Evolutionary conservation across 64 coral and sea anemone species (phyloP), one percentile per base, ranked within the genome.

Genomic region (Hydrozoanthus tunicans): DNA sequence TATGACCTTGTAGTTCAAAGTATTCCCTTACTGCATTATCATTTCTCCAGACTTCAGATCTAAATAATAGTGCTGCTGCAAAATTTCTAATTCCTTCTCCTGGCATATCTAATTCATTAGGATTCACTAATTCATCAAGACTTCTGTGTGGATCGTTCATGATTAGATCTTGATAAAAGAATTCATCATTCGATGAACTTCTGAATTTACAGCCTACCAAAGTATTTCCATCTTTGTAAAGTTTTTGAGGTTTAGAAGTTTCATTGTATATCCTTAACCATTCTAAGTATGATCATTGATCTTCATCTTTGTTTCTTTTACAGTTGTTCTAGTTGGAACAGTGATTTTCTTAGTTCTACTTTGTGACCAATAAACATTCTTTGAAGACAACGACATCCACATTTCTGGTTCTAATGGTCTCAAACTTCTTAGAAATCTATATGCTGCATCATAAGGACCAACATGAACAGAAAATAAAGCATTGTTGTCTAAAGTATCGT

Each of bases 401-500:
- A 86, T 92, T 65, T 92, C 91, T 32, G 91, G 80, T 64, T 92
- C 91, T 73, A 69, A 74, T 4, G 85, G 85, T 58, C 53, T 69
- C 15, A 74, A 9, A 7, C 32, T 51, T 59, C 54, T 69, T 5
- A 74, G 51, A 89, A 73, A 74, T 20, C 85, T 59, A 3, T 89
- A 70, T 23, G 64, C 82, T 51, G 23, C 82, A 1, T 71, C 7
- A 43, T 69, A 86, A 53, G 65, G 83, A 54, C 83, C 64, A 2
- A 89, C 56, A 27, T 73, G 43, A 5, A 72, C 1, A 3, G 71
- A 89, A 77, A 24, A 58, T 9, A 89, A 27, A 4, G 23, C 17
- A 62, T 89, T 72, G 6, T 60, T 59, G 24, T 77, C 56, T 15
- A 25, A 89, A 1, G 72, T 20, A 13, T 89, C 86, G 1, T 89